Base-by-base conservation (phyloP, 2,888 invertebrate species). In the Alloplasta piceator region DNA sequence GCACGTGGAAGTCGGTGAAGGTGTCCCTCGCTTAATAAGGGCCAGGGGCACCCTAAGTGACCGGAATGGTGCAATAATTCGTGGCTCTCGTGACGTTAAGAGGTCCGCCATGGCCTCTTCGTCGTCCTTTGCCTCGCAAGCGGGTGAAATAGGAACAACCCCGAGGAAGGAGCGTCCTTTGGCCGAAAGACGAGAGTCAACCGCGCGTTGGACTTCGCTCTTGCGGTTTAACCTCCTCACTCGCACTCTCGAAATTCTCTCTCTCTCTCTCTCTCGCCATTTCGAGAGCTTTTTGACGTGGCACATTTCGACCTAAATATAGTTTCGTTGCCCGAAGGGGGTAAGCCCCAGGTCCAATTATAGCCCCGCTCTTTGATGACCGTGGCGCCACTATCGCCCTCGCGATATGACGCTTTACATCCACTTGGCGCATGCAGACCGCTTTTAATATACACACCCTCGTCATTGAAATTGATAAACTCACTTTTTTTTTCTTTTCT, bases 51-150 rank as follows among this genome's bases (percentile, higher is more conserved):
- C 90, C 89, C 90, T 91, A 90, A 91, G 91, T 91, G 91, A 91
- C 90, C 90, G 87, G 89, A 91, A 91, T 91, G 90, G 90, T 85
- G 90, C 89, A 90, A 91, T 91, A 91, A 91, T 91, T 91, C 89
- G 89, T 89, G 88, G 88, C 89, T 90, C 87, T 88, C 90, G 88
- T 90, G 91, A 91, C 91, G 89, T 90, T 90, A 91, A 91, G 91
- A 91, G 90, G 88, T 87, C 88, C 88, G 87, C 85, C 88, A 87
- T 86, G 63, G 56, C 26, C 36, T 50, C 14, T 60, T 16, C 46
- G 64, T 36, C 86, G 84, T 85, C 85, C 77, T 80, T 84, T 82
- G 87, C 83, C 82, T 83, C 82, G 70, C 85, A 76, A 80, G 83
- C 72, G 63, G 14, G 55, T 84, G 75, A 84, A 86, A 83, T 83